phyloP scores from a whole-genome alignment of 2,113 vertebrate species.

The Fulmarus glacialis region DNA sequence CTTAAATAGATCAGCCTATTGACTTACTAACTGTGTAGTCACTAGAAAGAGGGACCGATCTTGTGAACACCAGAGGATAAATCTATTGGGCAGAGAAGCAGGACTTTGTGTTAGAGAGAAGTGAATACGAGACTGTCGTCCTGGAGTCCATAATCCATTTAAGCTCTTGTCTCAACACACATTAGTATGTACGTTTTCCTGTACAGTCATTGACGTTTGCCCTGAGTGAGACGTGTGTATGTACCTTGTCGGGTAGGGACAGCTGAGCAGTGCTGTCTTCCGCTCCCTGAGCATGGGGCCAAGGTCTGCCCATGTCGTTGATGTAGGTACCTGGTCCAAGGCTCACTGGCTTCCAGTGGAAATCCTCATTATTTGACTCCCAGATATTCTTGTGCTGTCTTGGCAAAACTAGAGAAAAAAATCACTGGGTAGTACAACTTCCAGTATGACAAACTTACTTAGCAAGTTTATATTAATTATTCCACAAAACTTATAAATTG shows the following conservation, averaged over 20 bases:
- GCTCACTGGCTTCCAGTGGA: background rate
- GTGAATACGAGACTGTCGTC: background rate
- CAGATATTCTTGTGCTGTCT: background rate
- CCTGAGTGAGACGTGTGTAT: background rate
- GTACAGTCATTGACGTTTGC: background rate
- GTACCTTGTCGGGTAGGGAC: background rate
- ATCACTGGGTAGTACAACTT: background rate
- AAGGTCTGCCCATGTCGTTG: background rate
- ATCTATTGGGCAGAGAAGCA: background rate
- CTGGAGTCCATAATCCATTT: slow-evolving; percentile 11
- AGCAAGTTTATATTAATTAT: background rate
- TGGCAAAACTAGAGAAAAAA: background rate
- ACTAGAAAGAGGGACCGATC: background rate
- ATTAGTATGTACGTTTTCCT: background rate
- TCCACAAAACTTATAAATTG: background rate
- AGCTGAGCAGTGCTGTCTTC: background rate
- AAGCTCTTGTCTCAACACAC: background rate
- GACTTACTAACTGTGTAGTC: background rate
- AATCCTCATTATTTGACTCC: background rate
- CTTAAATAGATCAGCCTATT: background rate
- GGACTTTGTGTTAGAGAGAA: background rate
- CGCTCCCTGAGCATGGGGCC: background rate
- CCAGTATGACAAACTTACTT: background rate
- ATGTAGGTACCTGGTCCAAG: background rate
- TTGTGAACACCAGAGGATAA: background rate